Evolutionary conservation across 92 coral and sea anemone genomes (phyloP).

Genomic region (Hydrozoanthus gracilis): DNA sequence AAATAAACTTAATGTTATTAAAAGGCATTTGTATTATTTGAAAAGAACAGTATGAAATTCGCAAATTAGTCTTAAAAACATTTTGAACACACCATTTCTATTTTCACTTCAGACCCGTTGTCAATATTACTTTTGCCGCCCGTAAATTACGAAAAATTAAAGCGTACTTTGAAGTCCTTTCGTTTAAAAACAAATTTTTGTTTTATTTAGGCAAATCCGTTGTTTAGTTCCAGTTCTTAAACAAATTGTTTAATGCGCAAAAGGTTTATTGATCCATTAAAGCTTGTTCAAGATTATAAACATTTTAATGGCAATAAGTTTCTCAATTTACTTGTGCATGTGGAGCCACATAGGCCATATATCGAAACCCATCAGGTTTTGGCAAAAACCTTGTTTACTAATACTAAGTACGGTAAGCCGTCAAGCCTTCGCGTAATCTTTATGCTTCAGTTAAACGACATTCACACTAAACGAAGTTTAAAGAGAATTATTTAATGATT

Average conservation of each 20-base stretch:
- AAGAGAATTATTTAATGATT: slow-evolving; percentile 58
- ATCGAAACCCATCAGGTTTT: neutral
- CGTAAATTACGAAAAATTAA: neutral
- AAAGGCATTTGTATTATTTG: slow-evolving; percentile 17
- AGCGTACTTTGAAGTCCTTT: neutral
- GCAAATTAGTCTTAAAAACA: slow-evolving; percentile 37
- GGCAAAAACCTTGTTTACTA: neutral
- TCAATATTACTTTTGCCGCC: neutral
- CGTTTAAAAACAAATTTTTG: neutral
- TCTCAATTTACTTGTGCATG: neutral
- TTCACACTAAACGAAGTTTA: slow-evolving; percentile 17
- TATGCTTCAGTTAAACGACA: neutral
- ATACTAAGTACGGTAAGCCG: neutral
- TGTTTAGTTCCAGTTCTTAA: neutral
- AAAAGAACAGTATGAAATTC: slow-evolving; percentile 43
- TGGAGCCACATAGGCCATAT: neutral
- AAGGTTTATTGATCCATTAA: slow-evolving; percentile 21
- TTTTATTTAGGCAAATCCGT: neutral
- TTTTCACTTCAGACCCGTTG: neutral
- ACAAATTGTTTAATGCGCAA: neutral
- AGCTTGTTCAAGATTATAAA: slow-evolving; percentile 14
- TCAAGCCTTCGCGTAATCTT: neutral
- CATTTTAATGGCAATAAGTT: slow-evolving; percentile 1
- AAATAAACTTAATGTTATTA: slow-evolving; percentile 14
- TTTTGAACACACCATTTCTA: slow-evolving; percentile 12